phyloP scores from a whole-genome alignment of 2,797 vertebrate species.

The Chelon auratus region DNA sequence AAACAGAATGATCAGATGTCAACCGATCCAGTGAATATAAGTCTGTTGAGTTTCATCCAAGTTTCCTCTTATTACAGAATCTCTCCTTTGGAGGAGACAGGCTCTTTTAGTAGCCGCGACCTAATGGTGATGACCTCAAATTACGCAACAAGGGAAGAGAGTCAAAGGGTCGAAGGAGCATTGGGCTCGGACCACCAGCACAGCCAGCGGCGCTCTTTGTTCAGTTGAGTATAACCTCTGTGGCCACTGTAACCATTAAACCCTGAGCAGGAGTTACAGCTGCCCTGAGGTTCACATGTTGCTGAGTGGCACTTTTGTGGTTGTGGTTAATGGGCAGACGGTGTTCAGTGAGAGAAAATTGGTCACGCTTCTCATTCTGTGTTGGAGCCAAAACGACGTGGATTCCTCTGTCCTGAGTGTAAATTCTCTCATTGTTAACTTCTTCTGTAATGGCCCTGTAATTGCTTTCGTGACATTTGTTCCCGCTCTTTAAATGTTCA shows the following conservation, averaged over 20 bases:
- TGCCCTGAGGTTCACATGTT: constrained; percentile 63
- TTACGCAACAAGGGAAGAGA: constrained; percentile 27
- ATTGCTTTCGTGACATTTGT: constrained; percentile 29
- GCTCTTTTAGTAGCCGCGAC: constrained; percentile 6
- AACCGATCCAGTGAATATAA: constrained; percentile 15
- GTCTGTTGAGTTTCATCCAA: constrained; percentile 20
- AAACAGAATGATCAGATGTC: constrained; percentile 38
- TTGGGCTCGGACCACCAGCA: constrained; percentile 52
- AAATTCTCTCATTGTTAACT: constrained; percentile 53
- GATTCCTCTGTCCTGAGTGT: constrained; percentile 42
- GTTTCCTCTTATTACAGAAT: constrained; percentile 22
- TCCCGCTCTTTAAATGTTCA: constrained; percentile 32
- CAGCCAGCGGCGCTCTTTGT: constrained; percentile 53
- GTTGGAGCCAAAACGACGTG: constrained; percentile 51
- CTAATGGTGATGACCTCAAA: constrained; percentile 17
- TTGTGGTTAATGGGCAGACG: constrained; percentile 63
- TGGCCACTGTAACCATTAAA: constrained; percentile 58
- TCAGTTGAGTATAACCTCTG: constrained; percentile 49
- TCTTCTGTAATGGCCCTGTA: constrained; percentile 5
- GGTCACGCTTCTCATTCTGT: constrained; percentile 53
- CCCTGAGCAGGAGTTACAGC: constrained; percentile 50
- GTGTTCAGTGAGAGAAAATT: constrained; percentile 30
- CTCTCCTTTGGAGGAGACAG: neutral
- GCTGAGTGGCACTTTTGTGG: constrained; percentile 75
- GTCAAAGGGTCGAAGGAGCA: constrained; percentile 24